A percentile compares a stretch with the other conserved stretches of the same genome.
Conservation (phyloP, 2,113 vertebrate genomes). For the Diphyllodes magnificus region DNA sequence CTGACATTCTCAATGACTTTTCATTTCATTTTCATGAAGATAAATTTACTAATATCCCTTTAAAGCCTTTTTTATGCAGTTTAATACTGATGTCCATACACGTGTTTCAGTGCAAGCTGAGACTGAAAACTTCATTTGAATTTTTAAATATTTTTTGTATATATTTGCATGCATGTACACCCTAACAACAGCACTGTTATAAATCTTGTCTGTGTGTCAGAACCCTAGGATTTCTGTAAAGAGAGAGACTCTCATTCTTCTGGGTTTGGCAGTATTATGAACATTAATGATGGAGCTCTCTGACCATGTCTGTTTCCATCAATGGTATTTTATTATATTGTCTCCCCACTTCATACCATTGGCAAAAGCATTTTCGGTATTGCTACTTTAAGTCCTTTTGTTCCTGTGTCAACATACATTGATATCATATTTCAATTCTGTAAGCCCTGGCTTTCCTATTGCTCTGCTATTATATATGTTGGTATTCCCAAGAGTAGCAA, state of each 20-base stretch:
- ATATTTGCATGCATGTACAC: background rate
- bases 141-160: background rate
- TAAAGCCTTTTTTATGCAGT: background rate
- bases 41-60: background rate
- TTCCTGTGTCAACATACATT: background rate
- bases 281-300: background rate
- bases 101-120: background rate
- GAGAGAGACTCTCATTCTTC: background rate
- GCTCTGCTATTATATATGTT: background rate
- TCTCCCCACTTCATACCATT: background rate
- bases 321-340: background rate
- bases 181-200: background rate
- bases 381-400: background rate
- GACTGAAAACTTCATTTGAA: background rate
- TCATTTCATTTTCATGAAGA: background rate
- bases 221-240: background rate
- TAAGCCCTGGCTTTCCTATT: background rate
- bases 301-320: background rate
- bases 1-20: background rate
- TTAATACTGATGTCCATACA: background rate
- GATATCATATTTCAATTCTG: background rate
- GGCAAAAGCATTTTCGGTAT: background rate
- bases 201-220: background rate
- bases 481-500: background rate
- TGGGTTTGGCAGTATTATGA: background rate